Evolutionary conservation across 1,140 invertebrate species (phyloP).

Genomic region (Plutomurus gul): DNA sequence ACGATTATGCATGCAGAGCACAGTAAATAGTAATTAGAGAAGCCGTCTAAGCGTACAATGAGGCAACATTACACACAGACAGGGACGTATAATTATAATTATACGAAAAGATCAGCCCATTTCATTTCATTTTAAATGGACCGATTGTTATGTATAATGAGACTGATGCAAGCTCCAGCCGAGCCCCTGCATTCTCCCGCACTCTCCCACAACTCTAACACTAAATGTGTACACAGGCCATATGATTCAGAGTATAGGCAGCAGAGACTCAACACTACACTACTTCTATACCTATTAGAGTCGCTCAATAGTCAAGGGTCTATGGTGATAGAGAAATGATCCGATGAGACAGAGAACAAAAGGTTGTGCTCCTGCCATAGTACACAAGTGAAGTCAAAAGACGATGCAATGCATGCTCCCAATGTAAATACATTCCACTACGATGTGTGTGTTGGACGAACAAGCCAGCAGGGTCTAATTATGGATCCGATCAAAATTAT

Average conservation of each 20-base stretch:
- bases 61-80: conserved; percentile 22
- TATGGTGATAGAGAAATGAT: conserved; percentile 15
- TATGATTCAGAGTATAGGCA: neutral
- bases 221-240: neutral
- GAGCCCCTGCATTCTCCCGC: neutral
- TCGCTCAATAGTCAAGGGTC: no score
- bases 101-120: conserved; percentile 23
- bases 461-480: conserved; percentile 4
- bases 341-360: neutral
- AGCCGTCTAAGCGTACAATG: conserved; percentile 24
- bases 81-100: conserved; percentile 25
- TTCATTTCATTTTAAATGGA: conserved; percentile 14
- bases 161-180: neutral
- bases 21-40: conserved; percentile 30
- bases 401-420: neutral
- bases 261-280: neutral
- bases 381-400: neutral
- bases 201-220: no score
- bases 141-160: conserved; percentile 24
- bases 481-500: conserved; percentile 25
- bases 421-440: neutral
- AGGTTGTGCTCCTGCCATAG: neutral
- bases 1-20: conserved; percentile 13
- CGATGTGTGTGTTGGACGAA: neutral
- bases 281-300: neutral